Evolutionary conservation across 1,140 invertebrate genomes (phyloP).

Genomic region (Metopolophium dirhodum): DNA sequence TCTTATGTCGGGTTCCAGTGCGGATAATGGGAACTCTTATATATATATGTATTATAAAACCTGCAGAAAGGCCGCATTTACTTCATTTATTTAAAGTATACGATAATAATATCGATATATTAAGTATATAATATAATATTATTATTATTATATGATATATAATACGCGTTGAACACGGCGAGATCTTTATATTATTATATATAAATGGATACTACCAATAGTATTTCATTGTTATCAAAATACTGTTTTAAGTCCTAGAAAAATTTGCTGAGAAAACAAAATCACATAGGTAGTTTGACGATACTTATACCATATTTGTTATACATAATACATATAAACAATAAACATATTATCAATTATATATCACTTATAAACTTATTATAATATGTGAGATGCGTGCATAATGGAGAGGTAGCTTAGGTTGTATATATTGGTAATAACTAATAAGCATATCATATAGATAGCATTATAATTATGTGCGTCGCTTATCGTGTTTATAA

Average conservation of each 20-base stretch:
- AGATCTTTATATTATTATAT: background rate
- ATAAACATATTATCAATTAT: too few species aligned
- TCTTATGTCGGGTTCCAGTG: slow-evolving; percentile 10
- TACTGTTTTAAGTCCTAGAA: background rate
- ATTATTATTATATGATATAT: background rate
- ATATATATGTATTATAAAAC: background rate
- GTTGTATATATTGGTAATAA: too few species aligned
- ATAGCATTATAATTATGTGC: too few species aligned
- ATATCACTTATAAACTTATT: too few species aligned
- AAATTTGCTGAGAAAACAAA: background rate
- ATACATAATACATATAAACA: background rate
- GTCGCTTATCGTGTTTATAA: too few species aligned
- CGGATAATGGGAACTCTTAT: background rate
- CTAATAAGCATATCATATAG: too few species aligned
- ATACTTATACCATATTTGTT: background rate
- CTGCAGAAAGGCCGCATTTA: background rate
- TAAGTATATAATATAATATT: background rate
- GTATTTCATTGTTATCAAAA: background rate
- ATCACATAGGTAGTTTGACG: background rate
- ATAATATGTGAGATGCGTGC: too few species aligned
- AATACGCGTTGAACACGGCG: background rate
- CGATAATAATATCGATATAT: background rate
- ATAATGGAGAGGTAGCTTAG: too few species aligned
- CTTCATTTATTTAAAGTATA: slow-evolving; percentile 2
- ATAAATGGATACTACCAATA: too few species aligned